phyloP scores from a whole-genome alignment of 1,140 invertebrate species.

The Cydia amplana region DNA sequence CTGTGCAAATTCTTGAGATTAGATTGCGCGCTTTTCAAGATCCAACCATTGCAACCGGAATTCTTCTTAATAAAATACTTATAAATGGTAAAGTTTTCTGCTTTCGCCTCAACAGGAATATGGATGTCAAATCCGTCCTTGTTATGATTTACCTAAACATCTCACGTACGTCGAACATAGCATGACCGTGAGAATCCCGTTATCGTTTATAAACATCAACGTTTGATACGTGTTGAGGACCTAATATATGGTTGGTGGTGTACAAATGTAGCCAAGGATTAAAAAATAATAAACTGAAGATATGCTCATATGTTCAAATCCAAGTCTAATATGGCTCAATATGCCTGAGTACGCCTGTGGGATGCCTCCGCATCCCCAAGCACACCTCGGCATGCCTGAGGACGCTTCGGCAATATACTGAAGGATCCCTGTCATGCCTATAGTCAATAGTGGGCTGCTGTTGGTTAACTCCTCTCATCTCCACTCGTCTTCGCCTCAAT shows the following conservation, averaged over 20 bases:
- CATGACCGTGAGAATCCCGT: constrained; percentile 28
- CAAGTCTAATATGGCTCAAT: too few species aligned
- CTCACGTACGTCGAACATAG: constrained; percentile 12
- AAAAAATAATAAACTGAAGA: background rate
- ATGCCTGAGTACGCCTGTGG: too few species aligned
- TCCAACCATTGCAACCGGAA: too few species aligned
- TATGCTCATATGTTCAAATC: background rate
- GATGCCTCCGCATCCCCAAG: too few species aligned
- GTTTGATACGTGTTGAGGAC: constrained; percentile 18
- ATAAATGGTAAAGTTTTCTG: background rate
- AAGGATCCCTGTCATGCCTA: too few species aligned
- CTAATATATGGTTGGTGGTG: background rate
- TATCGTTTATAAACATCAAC: constrained; percentile 26
- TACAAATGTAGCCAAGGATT: background rate
- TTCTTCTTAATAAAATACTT: background rate
- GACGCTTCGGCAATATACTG: too few species aligned
- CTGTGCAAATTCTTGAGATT: too few species aligned
- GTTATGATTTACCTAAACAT: constrained; percentile 29
- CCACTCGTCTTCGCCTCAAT: too few species aligned
- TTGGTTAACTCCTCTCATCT: too few species aligned
- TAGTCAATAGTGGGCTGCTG: too few species aligned
- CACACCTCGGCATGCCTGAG: too few species aligned
- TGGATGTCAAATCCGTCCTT: constrained; percentile 1
- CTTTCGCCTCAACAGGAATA: background rate
- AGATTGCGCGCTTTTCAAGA: too few species aligned